phyloP scores from a whole-genome alignment of 2,797 vertebrate species.

The Sphaeramia orbicularis region DNA sequence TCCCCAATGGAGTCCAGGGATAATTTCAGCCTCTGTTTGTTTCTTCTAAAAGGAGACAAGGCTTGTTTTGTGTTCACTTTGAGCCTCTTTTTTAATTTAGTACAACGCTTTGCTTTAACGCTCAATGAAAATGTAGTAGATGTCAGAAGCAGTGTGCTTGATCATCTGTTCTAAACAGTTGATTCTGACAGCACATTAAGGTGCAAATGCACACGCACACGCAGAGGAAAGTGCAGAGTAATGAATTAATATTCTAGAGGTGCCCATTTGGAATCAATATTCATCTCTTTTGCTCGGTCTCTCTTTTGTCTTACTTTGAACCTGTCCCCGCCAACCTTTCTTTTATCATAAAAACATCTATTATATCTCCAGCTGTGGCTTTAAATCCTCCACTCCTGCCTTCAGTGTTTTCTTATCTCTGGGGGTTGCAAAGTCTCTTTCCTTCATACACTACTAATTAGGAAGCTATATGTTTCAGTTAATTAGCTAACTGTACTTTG shows the following conservation, averaged over 20 bases:
- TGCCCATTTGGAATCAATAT: conserved; percentile 65
- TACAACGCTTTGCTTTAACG: background rate
- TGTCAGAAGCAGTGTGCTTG: conserved; percentile 12
- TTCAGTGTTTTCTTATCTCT: conserved; percentile 17
- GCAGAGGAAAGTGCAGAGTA: conserved; percentile 9
- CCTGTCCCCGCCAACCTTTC: background rate
- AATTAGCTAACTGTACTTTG: conserved; percentile 57
- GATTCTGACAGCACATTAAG: conserved; percentile 3
- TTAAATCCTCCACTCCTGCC: conserved; percentile 20
- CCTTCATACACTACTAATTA: conserved; percentile 49
- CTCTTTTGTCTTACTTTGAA: conserved; percentile 35
- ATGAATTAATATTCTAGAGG: conserved; percentile 56
- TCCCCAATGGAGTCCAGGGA: too few species aligned
- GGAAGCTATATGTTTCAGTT: conserved; percentile 43
- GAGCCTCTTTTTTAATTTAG: background rate
- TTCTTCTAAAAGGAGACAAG: background rate
- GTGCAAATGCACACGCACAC: conserved; percentile 13
- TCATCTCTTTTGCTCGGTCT: conserved; percentile 34
- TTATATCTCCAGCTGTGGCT: conserved; percentile 28
- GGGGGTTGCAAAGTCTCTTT: conserved; percentile 9
- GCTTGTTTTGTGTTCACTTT: conserved; percentile 7
- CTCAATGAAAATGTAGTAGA: conserved; percentile 16
- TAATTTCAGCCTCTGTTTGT: conserved; percentile 1
- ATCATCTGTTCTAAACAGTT: conserved; percentile 9
- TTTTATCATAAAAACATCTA: conserved; percentile 21